Conservation (phyloP, 2,113 vertebrate genomes). For the Scartelaos histophorus region DNA sequence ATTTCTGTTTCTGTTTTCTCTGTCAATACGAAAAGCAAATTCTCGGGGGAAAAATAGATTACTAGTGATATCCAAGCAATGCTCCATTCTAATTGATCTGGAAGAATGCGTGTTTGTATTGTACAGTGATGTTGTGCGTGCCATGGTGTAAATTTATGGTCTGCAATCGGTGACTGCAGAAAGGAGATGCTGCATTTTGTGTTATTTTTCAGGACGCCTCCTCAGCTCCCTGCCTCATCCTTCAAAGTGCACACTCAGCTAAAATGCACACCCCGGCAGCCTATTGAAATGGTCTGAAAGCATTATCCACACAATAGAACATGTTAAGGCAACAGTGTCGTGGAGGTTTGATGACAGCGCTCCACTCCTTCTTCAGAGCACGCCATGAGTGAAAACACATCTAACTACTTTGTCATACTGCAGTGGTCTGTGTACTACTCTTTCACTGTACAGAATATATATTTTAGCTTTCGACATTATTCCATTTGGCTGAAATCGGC, state of each 20-base stretch:
- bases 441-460: slow-evolving; percentile 50
- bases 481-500: slow-evolving; percentile 52
- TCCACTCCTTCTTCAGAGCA: slow-evolving; percentile 33
- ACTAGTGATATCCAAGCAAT: not conserved
- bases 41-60: slow-evolving; percentile 1
- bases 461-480: slow-evolving; percentile 45
- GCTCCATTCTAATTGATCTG: slow-evolving; percentile 11
- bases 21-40: slow-evolving; percentile 6
- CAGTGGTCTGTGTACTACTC: slow-evolving; percentile 26
- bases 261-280: slow-evolving; percentile 65
- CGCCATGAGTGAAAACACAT: slow-evolving; percentile 42
- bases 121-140: slow-evolving; percentile 17
- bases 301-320: slow-evolving; percentile 71
- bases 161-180: slow-evolving; percentile 62
- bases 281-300: slow-evolving; percentile 76
- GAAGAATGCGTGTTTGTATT: not conserved
- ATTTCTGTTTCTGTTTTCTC: slow-evolving; percentile 10
- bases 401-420: slow-evolving; percentile 39
- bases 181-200: slow-evolving; percentile 70
- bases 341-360: slow-evolving; percentile 62
- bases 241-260: slow-evolving; percentile 75
- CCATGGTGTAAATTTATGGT: slow-evolving; percentile 58
- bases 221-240: slow-evolving; percentile 73
- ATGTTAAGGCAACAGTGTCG: slow-evolving; percentile 66
- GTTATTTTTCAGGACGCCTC: slow-evolving; percentile 76